phyloP scores from a whole-genome alignment of 2,888 invertebrate genomes.

The Salpingus planirostris region DNA sequence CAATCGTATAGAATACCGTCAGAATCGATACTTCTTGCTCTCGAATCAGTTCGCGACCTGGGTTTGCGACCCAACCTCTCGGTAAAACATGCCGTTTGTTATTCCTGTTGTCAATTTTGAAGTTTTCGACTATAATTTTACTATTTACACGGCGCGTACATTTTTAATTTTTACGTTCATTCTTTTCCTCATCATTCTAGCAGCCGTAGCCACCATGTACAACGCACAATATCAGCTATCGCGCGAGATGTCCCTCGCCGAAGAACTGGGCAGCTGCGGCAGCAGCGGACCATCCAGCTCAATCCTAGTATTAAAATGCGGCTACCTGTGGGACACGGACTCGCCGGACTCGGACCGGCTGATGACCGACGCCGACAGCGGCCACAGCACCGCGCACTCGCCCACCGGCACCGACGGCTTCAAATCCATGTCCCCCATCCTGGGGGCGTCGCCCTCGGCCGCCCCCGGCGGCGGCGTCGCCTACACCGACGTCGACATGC shows the following conservation, averaged over 20 bases:
- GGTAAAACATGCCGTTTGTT: too few species aligned
- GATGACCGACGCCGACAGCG: slow-evolving; percentile 76
- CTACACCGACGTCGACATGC: slow-evolving; percentile 50
- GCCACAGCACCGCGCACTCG: slow-evolving; percentile 86
- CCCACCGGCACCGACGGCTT: slow-evolving; percentile 68
- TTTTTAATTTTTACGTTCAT: too few species aligned
- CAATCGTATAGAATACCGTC: too few species aligned
- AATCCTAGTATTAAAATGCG: slow-evolving; percentile 62
- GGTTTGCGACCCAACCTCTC: too few species aligned
- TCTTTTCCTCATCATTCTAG: too few species aligned
- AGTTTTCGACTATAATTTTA: too few species aligned
- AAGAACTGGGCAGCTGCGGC: slow-evolving; percentile 45
- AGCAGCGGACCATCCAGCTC: slow-evolving; percentile 41
- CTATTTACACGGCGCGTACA: too few species aligned
- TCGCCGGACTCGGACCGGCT: slow-evolving; percentile 81
- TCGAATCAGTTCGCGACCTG: too few species aligned
- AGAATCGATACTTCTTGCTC: too few species aligned
- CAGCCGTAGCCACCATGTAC: slow-evolving; percentile 50
- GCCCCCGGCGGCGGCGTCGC: slow-evolving; percentile 66
- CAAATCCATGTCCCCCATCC: slow-evolving; percentile 67
- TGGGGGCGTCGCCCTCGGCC: slow-evolving; percentile 52
- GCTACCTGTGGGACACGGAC: slow-evolving; percentile 69
- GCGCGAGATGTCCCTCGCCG: slow-evolving; percentile 59
- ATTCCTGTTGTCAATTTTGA: too few species aligned
- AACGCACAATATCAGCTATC: slow-evolving; percentile 50